These are phyloP conservation scores for Ameiurus melas DNA, from an alignment of 2,113 vertebrate genomes.

Conservation along the genomic window DNA sequence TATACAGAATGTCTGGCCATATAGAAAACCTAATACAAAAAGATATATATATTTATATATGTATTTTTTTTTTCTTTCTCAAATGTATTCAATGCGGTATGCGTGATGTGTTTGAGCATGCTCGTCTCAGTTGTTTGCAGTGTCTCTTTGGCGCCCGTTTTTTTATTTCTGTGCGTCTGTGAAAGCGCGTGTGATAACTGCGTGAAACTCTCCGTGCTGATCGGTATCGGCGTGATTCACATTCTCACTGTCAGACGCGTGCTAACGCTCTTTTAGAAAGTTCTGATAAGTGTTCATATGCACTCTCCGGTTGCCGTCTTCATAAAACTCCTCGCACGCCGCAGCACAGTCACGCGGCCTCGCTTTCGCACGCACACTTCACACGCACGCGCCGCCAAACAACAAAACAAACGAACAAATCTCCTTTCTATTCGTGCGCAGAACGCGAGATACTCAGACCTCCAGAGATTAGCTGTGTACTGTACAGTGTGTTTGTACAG, in stretches of 20 bases:
- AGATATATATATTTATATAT: constrained; percentile 37
- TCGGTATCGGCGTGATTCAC: constrained; percentile 10
- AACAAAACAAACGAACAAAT: background rate
- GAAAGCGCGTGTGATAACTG: background rate
- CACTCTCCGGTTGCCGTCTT: background rate
- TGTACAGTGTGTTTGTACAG: background rate
- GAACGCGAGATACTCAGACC: constrained; percentile 11
- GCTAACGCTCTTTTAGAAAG: background rate
- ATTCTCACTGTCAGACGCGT: background rate
- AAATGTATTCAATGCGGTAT: background rate
- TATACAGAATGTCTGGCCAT: constrained; percentile 60
- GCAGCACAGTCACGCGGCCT: constrained; percentile 15
- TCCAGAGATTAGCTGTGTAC: constrained; percentile 33
- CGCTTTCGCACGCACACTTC: constrained; percentile 27
- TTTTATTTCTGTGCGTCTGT: constrained; percentile 38
- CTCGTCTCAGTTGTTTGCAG: constrained; percentile 12
- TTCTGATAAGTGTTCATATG: constrained; percentile 5
- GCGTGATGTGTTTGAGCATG: background rate
- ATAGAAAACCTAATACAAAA: constrained; percentile 71
- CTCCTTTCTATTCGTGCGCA: background rate
- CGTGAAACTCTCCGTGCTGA: background rate
- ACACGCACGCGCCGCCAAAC: constrained; percentile 30
- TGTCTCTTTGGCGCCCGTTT: constrained; percentile 69
- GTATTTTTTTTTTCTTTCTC: too few species aligned
- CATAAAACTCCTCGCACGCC: constrained; percentile 14